phyloP scores from a whole-genome alignment of 2,797 vertebrate species.

The Urosaurus nigricauda region DNA sequence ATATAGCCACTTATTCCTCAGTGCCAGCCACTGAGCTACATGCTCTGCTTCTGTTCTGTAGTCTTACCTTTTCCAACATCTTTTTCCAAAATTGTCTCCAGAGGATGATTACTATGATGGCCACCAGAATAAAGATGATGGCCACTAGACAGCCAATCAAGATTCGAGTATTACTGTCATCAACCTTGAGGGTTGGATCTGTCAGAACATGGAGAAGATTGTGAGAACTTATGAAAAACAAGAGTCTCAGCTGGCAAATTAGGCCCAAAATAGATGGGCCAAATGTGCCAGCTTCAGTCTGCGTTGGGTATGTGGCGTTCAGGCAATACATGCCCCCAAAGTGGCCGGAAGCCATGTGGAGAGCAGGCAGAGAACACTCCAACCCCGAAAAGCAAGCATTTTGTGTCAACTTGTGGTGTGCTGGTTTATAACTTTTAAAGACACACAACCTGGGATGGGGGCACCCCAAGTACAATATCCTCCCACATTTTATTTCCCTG shows the following conservation, averaged over 20 bases:
- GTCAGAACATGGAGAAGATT: neutral
- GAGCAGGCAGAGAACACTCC: too few relatives aligned
- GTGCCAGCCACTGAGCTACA: neutral
- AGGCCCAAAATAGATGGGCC: too few relatives aligned
- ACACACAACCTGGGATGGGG: neutral
- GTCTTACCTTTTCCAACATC: conserved; percentile 96
- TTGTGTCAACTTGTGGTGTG: neutral
- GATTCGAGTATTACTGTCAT: conserved; percentile 97
- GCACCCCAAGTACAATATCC: too few relatives aligned
- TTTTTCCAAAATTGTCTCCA: conserved; percentile 99
- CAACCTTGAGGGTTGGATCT: conserved; percentile 95
- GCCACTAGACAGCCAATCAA: conserved; percentile 97
- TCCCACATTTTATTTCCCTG: too few relatives aligned
- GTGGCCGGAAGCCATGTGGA: too few relatives aligned
- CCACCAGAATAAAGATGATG: conserved; percentile 97
- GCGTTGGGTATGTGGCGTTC: too few relatives aligned
- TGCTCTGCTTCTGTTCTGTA: neutral
- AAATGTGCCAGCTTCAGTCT: too few relatives aligned
- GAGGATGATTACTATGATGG: conserved; percentile 96
- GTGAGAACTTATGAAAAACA: neutral
- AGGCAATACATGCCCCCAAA: too few relatives aligned
- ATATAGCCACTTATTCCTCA: neutral
- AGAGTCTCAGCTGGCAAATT: neutral
- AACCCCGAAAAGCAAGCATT: neutral
- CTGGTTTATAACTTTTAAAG: neutral